Conservation (phyloP, 2,888 invertebrate species). For the Digitonthophagus gazella region DNA sequence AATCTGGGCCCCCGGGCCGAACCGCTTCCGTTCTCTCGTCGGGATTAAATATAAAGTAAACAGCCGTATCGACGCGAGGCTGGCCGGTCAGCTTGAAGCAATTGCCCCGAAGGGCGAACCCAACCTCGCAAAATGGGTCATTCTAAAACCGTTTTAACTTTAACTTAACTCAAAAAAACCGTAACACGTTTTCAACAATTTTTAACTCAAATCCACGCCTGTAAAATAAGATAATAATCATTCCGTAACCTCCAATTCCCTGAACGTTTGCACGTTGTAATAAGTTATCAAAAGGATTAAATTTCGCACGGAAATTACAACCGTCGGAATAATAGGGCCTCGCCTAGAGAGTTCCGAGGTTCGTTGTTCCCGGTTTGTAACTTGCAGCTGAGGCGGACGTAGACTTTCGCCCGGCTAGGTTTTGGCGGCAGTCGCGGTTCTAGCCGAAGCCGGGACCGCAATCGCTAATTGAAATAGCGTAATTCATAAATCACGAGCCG, state of each 20-base stretch:
- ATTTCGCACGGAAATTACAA: neutral
- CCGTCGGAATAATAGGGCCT: slow-evolving; percentile 1
- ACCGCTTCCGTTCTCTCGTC: too few relatives aligned
- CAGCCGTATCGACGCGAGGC: neutral
- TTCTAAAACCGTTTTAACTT: neutral
- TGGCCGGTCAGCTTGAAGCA: neutral
- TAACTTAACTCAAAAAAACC: too few relatives aligned
- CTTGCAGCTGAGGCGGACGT: neutral
- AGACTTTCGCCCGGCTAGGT: neutral
- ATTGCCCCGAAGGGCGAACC: neutral
- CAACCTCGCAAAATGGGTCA: neutral
- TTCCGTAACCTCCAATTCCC: neutral
- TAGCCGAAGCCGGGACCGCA: slow-evolving; percentile 1
- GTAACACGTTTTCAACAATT: too few relatives aligned
- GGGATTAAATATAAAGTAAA: too few relatives aligned
- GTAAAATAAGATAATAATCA: too few relatives aligned
- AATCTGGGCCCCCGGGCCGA: neutral
- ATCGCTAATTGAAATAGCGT: slow-evolving; percentile 14
- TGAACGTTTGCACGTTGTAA: neutral
- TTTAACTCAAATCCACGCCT: too few relatives aligned
- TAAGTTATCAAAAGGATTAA: slow-evolving; percentile 10
- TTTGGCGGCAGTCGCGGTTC: neutral
- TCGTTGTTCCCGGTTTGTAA: neutral
- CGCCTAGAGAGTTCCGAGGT: too few relatives aligned
- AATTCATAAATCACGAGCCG: slow-evolving; percentile 9